Evolutionary conservation across 2,797 vertebrate species (phyloP), one percentile per base, ranked within the genome.

Genomic region (Trachops cirrhosus): DNA sequence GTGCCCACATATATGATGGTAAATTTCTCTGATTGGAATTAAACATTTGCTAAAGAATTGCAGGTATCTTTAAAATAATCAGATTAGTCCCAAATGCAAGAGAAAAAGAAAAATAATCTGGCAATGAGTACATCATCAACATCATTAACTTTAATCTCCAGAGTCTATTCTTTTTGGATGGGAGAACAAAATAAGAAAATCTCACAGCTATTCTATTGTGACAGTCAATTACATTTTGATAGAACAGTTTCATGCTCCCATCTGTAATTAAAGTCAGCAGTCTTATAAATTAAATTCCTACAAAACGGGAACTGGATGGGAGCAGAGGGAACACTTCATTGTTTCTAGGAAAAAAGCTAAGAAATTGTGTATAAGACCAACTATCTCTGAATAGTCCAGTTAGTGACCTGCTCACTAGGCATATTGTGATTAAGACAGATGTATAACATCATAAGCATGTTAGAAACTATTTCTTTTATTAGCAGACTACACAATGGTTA

Each of bases 261-360:
- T 97, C 93, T 96, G 95, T 97, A 97, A 97, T 97, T 97, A 97
- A 97, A 97, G 96, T 96, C 89, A 97, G 89, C 83, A 94, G 75
- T 94, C 91, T 97, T 96, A 96, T 95, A 97, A 97, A 96, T 97
- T 96, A 97, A 97, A 96, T 97, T 96, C 91, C n/a, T 94, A 93
- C 19, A 0, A 93, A 96, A 67, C 79, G 75, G 80, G 96, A 96
- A 97, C 95, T 96, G 70, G 67, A 97, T 93, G 71, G 44, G 96
- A 97, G 79, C 46, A 96, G 54, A 95, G 95, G 91, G 93, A 97
- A 78, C 50, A 80, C 59, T 96, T 96, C 44, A 64, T 78, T 95
- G 71, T 93, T 96, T 95, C 86, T 89, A 86, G 37, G 57, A 92
- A 97, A 95, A 96, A 93, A 95, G 14, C 59, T 85, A 18, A 48